phyloP scores from a whole-genome alignment of 2,888 invertebrate species.

The Oxytorus armatus region DNA sequence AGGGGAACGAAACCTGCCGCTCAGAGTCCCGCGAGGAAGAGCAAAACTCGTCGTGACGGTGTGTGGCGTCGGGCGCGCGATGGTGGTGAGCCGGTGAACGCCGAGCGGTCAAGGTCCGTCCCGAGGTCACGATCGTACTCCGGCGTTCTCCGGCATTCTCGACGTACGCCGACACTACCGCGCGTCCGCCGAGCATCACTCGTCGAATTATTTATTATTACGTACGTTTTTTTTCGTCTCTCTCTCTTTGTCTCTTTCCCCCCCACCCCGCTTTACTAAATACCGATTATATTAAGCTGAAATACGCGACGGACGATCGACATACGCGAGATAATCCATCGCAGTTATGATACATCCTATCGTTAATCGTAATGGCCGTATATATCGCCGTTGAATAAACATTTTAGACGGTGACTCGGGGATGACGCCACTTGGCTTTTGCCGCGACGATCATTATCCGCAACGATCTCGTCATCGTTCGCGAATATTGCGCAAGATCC shows the following conservation, averaged over 20 bases:
- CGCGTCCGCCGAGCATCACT: slow-evolving; percentile 2
- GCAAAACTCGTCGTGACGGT: slow-evolving; percentile 58
- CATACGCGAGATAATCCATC: no score
- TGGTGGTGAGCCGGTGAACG: slow-evolving; percentile 29
- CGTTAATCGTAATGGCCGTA: neutral
- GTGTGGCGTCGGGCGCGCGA: slow-evolving; percentile 19
- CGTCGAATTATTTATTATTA: slow-evolving; percentile 39
- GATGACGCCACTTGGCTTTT: slow-evolving; percentile 42
- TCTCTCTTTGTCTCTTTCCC: neutral
- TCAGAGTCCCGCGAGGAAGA: slow-evolving; percentile 46
- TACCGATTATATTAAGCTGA: no score
- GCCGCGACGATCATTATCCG: slow-evolving; percentile 44
- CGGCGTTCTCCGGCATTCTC: slow-evolving; percentile 50
- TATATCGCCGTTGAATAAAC: neutral
- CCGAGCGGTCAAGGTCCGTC: slow-evolving; percentile 68
- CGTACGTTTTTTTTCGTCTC: neutral
- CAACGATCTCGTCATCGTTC: slow-evolving; percentile 34
- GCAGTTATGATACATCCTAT: no score
- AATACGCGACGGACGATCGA: no score
- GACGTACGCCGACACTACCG: slow-evolving; percentile 50
- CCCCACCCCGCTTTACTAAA: neutral
- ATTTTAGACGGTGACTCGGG: slow-evolving; percentile 25
- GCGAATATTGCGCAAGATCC: slow-evolving; percentile 56
- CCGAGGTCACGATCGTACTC: slow-evolving; percentile 66
- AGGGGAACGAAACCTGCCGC: slow-evolving; percentile 63